A percentile compares a stretch with the other conserved stretches of the same genome.
Evolutionary conservation across 2,797 vertebrate species (phyloP).

Genomic region (Argya squamiceps): DNA sequence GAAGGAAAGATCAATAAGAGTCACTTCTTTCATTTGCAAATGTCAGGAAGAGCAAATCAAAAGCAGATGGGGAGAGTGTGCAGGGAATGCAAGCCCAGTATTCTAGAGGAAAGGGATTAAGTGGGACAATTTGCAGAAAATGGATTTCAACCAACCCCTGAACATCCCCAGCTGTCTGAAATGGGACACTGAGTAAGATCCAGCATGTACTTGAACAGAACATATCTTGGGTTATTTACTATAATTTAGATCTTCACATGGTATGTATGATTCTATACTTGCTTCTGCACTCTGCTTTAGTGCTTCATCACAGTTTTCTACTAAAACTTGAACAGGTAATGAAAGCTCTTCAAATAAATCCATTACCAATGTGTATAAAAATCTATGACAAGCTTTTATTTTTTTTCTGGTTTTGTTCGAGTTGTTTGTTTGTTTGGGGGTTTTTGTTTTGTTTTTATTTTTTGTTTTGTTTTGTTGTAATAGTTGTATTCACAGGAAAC

Average conservation of each 20-base stretch:
- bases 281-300: neutral
- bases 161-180: conserved; percentile 17
- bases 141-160: neutral
- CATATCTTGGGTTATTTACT: neutral
- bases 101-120: conserved; percentile 14
- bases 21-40: neutral
- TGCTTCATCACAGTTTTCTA: neutral
- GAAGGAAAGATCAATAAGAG: conserved; percentile 1
- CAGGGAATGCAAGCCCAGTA: neutral
- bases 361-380: neutral
- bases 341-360: neutral
- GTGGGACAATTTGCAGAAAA: conserved; percentile 16
- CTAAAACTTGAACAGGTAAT: neutral
- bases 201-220: neutral
- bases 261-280: neutral
- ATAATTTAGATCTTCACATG: neutral
- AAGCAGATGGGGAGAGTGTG: neutral
- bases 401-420: neutral
- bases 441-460: neutral
- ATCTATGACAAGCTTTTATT: neutral
- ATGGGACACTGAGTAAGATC: neutral
- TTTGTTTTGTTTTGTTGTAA: neutral
- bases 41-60: conserved; percentile 45
- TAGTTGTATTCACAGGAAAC: neutral
- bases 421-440: neutral